These are phyloP conservation scores for Caenorhabditis brenneri DNA, from an alignment of 1,140 invertebrate genomes.

Conservation along the genomic window DNA sequence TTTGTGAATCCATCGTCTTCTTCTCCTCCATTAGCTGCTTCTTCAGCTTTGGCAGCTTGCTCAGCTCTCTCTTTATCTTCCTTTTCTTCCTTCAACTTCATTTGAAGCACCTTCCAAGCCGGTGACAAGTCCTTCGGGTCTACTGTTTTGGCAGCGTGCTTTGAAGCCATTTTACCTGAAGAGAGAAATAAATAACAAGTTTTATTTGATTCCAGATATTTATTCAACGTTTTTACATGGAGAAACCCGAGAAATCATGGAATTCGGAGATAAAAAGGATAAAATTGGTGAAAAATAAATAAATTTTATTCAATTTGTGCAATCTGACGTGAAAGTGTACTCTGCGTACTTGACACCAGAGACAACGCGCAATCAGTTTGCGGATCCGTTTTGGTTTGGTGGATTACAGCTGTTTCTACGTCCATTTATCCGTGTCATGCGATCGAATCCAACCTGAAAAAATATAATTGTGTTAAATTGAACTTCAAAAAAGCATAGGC, in stretches of 20 bases:
- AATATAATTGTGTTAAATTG: not conserved
- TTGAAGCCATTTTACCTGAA: not conserved
- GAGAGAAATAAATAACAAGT: not conserved
- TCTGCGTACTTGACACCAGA: not conserved
- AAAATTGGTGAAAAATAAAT: not conserved
- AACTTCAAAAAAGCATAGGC: too few species aligned
- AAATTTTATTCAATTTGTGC: not conserved
- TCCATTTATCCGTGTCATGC: slow-evolving; percentile 7
- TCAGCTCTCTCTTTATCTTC: slow-evolving; percentile 36
- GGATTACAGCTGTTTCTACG: slow-evolving; percentile 25
- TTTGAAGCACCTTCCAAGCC: slow-evolving; percentile 51
- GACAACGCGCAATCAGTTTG: not conserved
- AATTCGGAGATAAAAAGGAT: not conserved
- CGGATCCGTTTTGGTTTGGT: not conserved
- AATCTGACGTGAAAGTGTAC: not conserved
- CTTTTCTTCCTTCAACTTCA: slow-evolving; percentile 53
- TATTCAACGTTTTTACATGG: slow-evolving; percentile 19
- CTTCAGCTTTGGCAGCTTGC: not conserved
- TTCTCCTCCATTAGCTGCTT: not conserved
- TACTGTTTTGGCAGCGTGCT: slow-evolving; percentile 22
- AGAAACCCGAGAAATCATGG: not conserved
- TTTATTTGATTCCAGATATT: not conserved
- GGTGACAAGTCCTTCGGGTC: slow-evolving; percentile 49
- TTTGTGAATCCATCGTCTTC: slow-evolving; percentile 35
- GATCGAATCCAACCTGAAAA: slow-evolving; percentile 17